Conservation (phyloP, 2,113 vertebrate genomes). For the Telmatochromis sp. region DNA sequence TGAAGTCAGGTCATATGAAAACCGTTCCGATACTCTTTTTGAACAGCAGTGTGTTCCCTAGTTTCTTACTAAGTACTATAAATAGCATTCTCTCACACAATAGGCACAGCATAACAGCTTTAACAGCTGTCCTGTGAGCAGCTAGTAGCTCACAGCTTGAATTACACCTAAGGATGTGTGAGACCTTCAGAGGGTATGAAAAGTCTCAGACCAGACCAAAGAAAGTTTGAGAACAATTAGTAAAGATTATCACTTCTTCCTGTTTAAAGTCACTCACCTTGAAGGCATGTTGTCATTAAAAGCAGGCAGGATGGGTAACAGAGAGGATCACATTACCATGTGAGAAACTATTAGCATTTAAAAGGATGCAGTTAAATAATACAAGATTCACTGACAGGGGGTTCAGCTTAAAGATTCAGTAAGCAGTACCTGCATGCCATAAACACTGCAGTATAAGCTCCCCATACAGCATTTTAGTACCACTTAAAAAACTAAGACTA, state of each 20-base stretch:
- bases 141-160: neutral
- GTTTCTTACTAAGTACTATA: neutral
- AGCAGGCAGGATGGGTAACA: neutral
- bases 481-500: neutral
- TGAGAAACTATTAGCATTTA: conserved; percentile 17
- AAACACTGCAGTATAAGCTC: neutral
- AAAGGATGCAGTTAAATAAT: neutral
- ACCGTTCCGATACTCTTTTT: neutral
- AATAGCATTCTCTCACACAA: neutral
- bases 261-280: conserved; percentile 1
- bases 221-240: conserved; percentile 36
- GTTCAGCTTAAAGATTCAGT: neutral
- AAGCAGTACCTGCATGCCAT: neutral
- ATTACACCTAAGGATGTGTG: neutral
- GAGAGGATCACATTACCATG: neutral
- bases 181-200: conserved; percentile 14
- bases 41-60: neutral
- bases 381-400: neutral
- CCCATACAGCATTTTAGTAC: neutral
- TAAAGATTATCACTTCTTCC: conserved; percentile 43
- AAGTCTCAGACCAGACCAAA: conserved; percentile 40
- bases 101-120: neutral
- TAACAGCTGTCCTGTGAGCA: neutral
- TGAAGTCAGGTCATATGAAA: neutral
- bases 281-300: conserved; percentile 19